A percentile compares a stretch with the other conserved stretches of the same genome.
Conservation (phyloP, 2,113 vertebrate genomes). For the Bambusicola thoracicus region DNA sequence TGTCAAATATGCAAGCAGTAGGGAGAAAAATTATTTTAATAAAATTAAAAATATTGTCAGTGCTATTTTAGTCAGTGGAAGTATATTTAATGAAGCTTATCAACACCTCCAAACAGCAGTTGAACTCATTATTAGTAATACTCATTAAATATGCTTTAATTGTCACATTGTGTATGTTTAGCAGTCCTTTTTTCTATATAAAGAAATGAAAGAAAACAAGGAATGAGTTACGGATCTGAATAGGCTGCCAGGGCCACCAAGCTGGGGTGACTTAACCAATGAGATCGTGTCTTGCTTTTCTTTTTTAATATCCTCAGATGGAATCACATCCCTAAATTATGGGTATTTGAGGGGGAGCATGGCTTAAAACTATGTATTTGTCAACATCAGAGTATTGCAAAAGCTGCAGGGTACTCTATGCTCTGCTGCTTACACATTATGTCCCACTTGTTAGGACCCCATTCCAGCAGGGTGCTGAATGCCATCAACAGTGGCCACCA, state of each 20-base stretch:
- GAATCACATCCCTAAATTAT: neutral
- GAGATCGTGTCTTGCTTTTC: neutral
- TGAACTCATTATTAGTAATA: neutral
- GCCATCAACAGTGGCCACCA: neutral
- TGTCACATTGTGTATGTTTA: neutral
- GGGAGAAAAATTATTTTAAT: neutral
- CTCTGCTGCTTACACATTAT: neutral
- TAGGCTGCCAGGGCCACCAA: neutral
- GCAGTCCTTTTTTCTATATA: neutral
- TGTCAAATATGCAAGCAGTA: neutral
- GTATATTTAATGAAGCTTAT: constrained; percentile 12
- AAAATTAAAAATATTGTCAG: neutral
- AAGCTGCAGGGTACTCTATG: neutral
- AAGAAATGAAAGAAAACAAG: neutral
- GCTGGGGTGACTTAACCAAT: neutral
- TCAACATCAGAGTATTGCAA: neutral
- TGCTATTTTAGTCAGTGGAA: neutral
- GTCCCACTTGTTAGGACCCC: neutral
- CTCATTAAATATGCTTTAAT: constrained; percentile 10
- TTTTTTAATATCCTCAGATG: neutral
- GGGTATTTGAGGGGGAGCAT: neutral
- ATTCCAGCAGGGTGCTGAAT: neutral
- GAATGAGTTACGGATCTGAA: neutral
- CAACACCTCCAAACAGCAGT: neutral
- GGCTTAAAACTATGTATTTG: neutral